Evolutionary conservation across 2,113 vertebrate species (phyloP).

Genomic region (Chloroceryle aenea): DNA sequence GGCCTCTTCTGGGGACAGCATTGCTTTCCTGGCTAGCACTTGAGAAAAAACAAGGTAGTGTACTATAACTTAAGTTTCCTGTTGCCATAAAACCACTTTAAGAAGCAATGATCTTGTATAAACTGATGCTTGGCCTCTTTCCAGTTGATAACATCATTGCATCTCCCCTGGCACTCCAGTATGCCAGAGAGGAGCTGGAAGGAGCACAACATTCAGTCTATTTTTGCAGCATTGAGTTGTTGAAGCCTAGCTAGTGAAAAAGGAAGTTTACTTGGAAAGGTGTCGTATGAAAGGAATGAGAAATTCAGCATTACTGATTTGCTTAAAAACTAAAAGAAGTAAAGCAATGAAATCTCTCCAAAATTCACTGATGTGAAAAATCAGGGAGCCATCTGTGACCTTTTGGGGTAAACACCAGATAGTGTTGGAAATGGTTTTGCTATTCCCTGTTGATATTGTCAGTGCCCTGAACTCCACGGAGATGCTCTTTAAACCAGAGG

Average conservation of each 20-base stretch:
- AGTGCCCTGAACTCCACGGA: background rate
- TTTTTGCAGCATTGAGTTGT: background rate
- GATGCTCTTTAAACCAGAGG: background rate
- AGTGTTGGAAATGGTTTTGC: background rate
- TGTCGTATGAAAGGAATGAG: background rate
- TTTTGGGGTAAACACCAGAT: background rate
- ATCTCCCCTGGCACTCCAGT: background rate
- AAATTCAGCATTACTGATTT: background rate
- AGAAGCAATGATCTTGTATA: background rate
- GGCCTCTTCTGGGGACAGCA: background rate
- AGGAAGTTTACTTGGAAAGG: background rate
- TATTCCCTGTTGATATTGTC: fast-evolving
- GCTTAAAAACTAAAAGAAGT: background rate
- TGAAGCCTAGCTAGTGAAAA: background rate
- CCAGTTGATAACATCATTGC: slow-evolving; percentile 1
- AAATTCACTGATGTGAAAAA: background rate
- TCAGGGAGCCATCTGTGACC: background rate
- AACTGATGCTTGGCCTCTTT: slow-evolving; percentile 10
- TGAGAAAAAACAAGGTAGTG: background rate
- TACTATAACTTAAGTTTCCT: background rate
- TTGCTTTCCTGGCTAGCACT: background rate
- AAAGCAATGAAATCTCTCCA: background rate
- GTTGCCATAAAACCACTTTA: slow-evolving; percentile 22
- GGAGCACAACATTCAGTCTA: background rate
- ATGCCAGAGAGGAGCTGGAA: slow-evolving; percentile 2